Base-by-base conservation (phyloP, 2,888 invertebrate species). In the Mechanitis messenoides region DNA sequence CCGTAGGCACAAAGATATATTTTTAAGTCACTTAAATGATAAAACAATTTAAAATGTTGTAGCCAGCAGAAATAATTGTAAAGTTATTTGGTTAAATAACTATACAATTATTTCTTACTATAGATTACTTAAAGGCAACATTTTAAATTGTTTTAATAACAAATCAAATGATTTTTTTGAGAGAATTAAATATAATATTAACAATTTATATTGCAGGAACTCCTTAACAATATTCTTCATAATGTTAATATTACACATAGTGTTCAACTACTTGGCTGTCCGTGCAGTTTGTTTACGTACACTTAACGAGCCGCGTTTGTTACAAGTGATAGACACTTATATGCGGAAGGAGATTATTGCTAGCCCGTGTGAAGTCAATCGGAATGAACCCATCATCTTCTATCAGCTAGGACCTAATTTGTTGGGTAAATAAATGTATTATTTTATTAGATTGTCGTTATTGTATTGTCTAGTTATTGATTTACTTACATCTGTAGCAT, bases 191-290 rank as follows among this genome's bases (percentile, higher is more conserved):
- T 50, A 31, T 20, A 50, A 50, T 9, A 31, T 50, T 9, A 31
- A 28, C 45, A 31, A 42, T 55, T 53, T 60, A 56, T 38, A 9
- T 60, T 56, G 50, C 84, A 96, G 96, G 66, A 89, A 93, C 70
- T 92, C 95, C 53, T 93, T 96, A 91, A 74, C 84, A n/a, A 79
- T 97, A 62, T 97, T 96, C 83, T 71, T 92, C 47, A 45, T 93
- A 11, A 93, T 97, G 79, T 94, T 96, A 46, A 71, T 91, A 45
- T 79, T 97, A 20, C 98, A 99, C 86, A 89, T 99, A 20, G 92
- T 92, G 75, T 94, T 95, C 57, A 99, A 99, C 87, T 97, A 96
- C 78, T 91, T 92, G 71, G 98, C 98, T 1, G 96, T 98, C 0
- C 92, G 92, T 68, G 91, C 95, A 0, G 92, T 98, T 9, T 92